phyloP scores from a whole-genome alignment of 2,113 vertebrate genomes.

The Helogale parvula region DNA sequence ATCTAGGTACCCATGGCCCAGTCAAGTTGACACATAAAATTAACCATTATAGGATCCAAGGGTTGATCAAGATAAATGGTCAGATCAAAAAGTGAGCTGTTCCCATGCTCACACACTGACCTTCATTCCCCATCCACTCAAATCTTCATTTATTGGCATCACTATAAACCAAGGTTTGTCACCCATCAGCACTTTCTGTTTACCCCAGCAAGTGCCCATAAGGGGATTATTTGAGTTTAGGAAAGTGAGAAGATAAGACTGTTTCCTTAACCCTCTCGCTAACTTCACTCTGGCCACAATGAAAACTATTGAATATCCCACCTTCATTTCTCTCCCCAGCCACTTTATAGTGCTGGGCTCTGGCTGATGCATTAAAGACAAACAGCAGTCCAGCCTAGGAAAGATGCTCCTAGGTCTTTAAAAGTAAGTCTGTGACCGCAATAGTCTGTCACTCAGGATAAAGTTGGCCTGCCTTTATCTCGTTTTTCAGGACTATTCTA shows the following conservation, averaged over 20 bases:
- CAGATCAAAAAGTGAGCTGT: background rate
- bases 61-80: background rate
- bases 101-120: background rate
- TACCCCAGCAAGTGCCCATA: background rate
- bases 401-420: background rate
- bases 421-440: background rate
- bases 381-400: background rate
- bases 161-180: background rate
- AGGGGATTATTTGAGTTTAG: background rate
- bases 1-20: background rate
- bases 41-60: background rate
- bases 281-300: background rate
- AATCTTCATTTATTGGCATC: constrained; percentile 8
- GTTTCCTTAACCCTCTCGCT: background rate
- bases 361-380: background rate
- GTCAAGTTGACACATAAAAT: constrained; percentile 13
- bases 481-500: background rate
- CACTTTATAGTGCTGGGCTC: background rate
- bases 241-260: background rate
- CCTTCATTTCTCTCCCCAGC: background rate
- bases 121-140: background rate
- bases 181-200: background rate
- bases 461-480: background rate
- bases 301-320: background rate
- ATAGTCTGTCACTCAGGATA: background rate